Base-by-base conservation (phyloP, 2,888 invertebrate genomes). In the Hemaris fuciformis region DNA sequence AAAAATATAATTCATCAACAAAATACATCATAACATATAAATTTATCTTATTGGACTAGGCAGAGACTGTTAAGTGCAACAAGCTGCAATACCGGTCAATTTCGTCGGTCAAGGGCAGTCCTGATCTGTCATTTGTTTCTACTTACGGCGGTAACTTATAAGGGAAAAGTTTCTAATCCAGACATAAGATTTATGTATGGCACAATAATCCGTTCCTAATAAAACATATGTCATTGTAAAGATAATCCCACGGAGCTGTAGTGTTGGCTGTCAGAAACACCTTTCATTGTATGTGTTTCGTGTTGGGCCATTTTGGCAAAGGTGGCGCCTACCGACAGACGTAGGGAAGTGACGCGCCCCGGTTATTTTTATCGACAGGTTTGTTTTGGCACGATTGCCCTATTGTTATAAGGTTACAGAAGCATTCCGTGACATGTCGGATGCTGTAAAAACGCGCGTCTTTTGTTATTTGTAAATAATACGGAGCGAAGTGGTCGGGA, bases 221-320 rank as follows among this genome's bases (percentile, higher is more conserved):
- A 27, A 43, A 27, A 41, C 53, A 27, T 56, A 56, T 31, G 27
- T 41, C 42, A 27, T 38, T 61, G 31, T 34, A 61, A 23, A 46
- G 61, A 57, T 57, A 34, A 22, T 15, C 13, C 20, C 67, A 69
- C 67, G 27, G 62, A 57, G 25, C 42, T 15, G 57, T 46, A 46
- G 27, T 61, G 53, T 53, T 66, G 70, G 70, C 73, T 80, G 84
- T 82, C 81, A 78, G 64, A 72, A 74, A 75, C 79, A 80, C 83
- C 84, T 85, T 83, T 83, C 83, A 79, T 70, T 82, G 71, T 69
- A 69, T 73, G 71, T 68, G 77, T 79, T 75, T 73, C 73, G 68
- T 67, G 73, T 74, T 74, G 74, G 78, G 79, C 81, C 75, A 81
- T 80, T 86, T 86, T 87, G 87, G 88, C 86, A 85, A 80, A 77